Percentiles rank a stretch among this genome's conserved stretches.
Evolutionary conservation across 2,888 invertebrate species (phyloP).

Genomic region (Watsonalla cultraria): DNA sequence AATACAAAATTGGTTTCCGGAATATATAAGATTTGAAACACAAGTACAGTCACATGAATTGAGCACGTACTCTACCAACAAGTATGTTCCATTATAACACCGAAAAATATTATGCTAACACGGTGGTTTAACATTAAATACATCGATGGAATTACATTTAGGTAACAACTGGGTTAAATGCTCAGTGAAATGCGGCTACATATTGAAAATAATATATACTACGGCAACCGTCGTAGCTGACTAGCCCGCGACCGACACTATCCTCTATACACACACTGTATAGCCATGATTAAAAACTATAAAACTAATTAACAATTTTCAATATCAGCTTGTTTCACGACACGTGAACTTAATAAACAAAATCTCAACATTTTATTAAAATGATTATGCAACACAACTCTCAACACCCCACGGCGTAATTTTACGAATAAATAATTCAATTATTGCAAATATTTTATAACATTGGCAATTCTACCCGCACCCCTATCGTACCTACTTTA

Average conservation of each 20-base stretch:
- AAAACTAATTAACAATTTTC: slow-evolving; percentile 65
- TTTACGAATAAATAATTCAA: slow-evolving; percentile 31
- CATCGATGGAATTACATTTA: slow-evolving; percentile 53
- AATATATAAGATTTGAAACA: slow-evolving; percentile 60
- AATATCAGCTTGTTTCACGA: slow-evolving; percentile 9
- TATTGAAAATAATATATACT: slow-evolving; percentile 29
- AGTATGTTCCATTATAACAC: slow-evolving; percentile 49
- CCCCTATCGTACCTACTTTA: slow-evolving; percentile 63
- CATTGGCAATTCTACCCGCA: slow-evolving; percentile 44
- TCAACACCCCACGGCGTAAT: slow-evolving; percentile 24
- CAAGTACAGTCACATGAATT: slow-evolving; percentile 57
- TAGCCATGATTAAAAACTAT: slow-evolving; percentile 33
- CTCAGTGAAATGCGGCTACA: slow-evolving; percentile 53
- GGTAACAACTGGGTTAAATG: slow-evolving; percentile 38
- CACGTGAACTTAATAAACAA: slow-evolving; percentile 15
- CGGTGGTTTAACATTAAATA: slow-evolving; percentile 49
- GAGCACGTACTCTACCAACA: slow-evolving; percentile 60
- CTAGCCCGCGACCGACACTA: slow-evolving; percentile 27
- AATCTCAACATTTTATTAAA: slow-evolving; percentile 26
- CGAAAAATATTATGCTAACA: slow-evolving; percentile 60
- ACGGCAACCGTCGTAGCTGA: slow-evolving; percentile 35
- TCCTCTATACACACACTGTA: slow-evolving; percentile 13
- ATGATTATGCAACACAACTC: slow-evolving; percentile 42
- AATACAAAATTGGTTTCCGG: slow-evolving; percentile 73
- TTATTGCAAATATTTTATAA: slow-evolving; percentile 50